Percentiles rank a stretch among this genome's conserved stretches.
These are phyloP conservation scores for Ommatoiulus sabulosus DNA, from an alignment of 2,888 invertebrate genomes.

Conservation along the genomic window DNA sequence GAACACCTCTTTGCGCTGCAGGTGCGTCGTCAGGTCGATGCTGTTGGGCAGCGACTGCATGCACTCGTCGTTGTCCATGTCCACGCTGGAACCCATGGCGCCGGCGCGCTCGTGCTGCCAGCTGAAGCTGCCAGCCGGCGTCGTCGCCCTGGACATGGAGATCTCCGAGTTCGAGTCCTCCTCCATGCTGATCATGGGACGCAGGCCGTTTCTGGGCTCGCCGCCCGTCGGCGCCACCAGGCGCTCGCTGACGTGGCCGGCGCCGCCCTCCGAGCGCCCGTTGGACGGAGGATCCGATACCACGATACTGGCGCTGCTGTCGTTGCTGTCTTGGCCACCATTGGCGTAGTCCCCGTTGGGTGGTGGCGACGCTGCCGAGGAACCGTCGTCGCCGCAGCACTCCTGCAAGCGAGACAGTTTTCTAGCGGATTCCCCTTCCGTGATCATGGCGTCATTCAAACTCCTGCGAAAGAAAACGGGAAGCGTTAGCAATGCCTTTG, in stretches of 20 bases:
- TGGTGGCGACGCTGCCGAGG: not conserved
- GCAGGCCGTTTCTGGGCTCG: not conserved
- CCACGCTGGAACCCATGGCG: not conserved
- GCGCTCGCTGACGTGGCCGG: too few species aligned
- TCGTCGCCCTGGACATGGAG: slow-evolving; percentile 39
- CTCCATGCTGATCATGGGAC: not conserved
- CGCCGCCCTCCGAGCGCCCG: not conserved
- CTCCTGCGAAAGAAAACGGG: not conserved
- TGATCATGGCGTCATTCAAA: slow-evolving; percentile 45
- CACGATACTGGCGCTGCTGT: slow-evolving; percentile 48
- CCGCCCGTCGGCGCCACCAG: not conserved
- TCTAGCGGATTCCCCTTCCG: slow-evolving; percentile 42
- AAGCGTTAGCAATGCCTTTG: not conserved
- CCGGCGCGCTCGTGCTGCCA: not conserved
- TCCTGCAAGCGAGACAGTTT: slow-evolving; percentile 52
- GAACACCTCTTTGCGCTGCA: slow-evolving; percentile 73
- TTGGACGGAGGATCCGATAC: not conserved
- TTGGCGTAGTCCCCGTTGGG: not conserved
- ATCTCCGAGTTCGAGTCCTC: slow-evolving; percentile 34
- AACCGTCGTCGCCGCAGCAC: slow-evolving; percentile 21
- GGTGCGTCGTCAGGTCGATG: slow-evolving; percentile 63
- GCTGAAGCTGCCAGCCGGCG: not conserved
- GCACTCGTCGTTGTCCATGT: not conserved
- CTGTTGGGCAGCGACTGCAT: slow-evolving; percentile 61
- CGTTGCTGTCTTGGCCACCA: slow-evolving; percentile 24